phyloP scores from a whole-genome alignment of 2,113 vertebrate genomes.

The Pseudopipra pipra region DNA sequence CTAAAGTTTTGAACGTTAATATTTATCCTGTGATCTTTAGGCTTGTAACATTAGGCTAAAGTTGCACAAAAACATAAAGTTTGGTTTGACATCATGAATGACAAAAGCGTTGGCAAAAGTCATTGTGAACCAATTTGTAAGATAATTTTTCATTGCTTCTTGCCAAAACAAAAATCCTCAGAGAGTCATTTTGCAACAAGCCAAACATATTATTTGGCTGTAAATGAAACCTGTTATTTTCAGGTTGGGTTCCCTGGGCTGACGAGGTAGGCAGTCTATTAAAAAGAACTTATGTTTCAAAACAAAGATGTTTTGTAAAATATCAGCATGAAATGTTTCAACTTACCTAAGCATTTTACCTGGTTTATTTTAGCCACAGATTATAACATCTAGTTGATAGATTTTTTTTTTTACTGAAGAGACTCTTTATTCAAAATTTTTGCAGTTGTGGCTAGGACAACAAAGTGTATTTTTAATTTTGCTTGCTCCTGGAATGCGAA shows the following conservation, averaged over 20 bases:
- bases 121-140: background rate
- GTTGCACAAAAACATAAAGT: background rate
- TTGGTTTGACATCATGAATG: background rate
- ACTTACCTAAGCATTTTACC: background rate
- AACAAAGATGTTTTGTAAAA: background rate
- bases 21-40: background rate
- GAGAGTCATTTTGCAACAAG: background rate
- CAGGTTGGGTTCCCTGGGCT: background rate
- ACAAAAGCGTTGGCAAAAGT: background rate
- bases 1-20: background rate
- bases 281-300: slow-evolving; percentile 1
- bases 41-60: background rate
- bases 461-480: background rate
- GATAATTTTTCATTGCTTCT: background rate
- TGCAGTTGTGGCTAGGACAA: background rate
- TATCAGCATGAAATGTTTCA: slow-evolving; percentile 39
- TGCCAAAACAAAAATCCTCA: background rate
- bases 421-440: background rate
- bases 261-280: background rate
- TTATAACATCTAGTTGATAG: background rate
- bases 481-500: background rate
- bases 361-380: background rate
- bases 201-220: background rate
- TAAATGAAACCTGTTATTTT: background rate
- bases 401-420: background rate